Conservation (phyloP, 37 sponge, comb jelly and placozoan species). For the Cliona cf. orientalis region DNA sequence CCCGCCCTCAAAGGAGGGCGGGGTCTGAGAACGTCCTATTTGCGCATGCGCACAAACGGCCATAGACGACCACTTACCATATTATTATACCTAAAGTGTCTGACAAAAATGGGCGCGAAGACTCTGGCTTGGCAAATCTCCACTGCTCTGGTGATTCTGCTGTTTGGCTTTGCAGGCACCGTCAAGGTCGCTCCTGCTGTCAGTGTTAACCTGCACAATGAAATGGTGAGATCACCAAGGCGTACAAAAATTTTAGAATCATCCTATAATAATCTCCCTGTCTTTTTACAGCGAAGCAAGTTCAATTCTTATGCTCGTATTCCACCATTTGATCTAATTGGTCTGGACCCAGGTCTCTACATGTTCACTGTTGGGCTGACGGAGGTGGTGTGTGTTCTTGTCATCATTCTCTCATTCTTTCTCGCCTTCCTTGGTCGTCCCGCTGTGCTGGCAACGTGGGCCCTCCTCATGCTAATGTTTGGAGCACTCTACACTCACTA, state of each 20-base stretch:
- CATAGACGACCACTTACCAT: too few relatives aligned
- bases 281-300: conserved; percentile 40
- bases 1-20: background rate
- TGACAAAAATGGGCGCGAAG: conserved; percentile 20
- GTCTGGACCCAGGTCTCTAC: conserved; percentile 69
- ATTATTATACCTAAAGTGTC: background rate
- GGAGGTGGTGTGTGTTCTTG: conserved; percentile 64
- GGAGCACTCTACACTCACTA: conserved; percentile 84
- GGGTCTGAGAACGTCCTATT: background rate
- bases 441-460: conserved; percentile 32
- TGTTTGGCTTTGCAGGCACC: conserved; percentile 66
- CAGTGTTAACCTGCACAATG: conserved; percentile 40
- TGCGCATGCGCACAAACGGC: conserved; percentile 1
- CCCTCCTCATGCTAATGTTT: conserved; percentile 74
- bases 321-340: conserved; percentile 44
- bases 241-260: background rate
- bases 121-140: conserved; percentile 5
- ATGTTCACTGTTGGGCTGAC: conserved; percentile 55
- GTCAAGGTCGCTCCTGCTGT: conserved; percentile 61
- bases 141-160: conserved; percentile 51
- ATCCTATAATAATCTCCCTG: background rate
- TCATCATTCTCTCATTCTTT: conserved; percentile 36
- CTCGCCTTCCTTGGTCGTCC: background rate
- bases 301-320: conserved; percentile 53
- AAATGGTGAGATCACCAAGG: conserved; percentile 49